These are phyloP conservation scores for Crossaster papposus DNA, from an alignment of 53 echinoderm and acorn worm species.

Conservation along the genomic window DNA sequence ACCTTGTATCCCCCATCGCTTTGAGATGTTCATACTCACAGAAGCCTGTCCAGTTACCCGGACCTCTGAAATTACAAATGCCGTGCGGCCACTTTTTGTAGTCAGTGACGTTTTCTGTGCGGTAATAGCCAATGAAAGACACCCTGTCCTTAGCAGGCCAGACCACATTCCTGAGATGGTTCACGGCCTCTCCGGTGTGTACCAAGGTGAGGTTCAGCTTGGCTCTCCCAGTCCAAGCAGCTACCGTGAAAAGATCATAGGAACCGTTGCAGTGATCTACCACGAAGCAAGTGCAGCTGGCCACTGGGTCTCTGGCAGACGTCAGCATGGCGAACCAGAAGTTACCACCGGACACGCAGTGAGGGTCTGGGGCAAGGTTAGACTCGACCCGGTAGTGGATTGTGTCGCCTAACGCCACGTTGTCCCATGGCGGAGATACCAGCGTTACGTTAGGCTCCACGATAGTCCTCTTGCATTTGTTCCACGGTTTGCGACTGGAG, in stretches of 20 bases:
- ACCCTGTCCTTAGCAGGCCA: slow-evolving; percentile 10
- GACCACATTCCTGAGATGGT: slow-evolving; percentile 19
- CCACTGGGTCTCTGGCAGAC: not conserved
- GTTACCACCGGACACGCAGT: slow-evolving; percentile 36
- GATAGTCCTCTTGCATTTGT: slow-evolving; percentile 19
- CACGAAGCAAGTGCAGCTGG: slow-evolving; percentile 28
- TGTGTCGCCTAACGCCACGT: slow-evolving; percentile 5
- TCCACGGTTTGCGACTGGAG: not conserved
- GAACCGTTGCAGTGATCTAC: slow-evolving; percentile 43
- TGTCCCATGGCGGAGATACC: slow-evolving; percentile 5
- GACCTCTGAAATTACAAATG: slow-evolving; percentile 5
- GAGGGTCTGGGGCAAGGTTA: not conserved
- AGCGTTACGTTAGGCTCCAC: slow-evolving; percentile 28
- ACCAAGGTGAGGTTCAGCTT: slow-evolving; percentile 31
- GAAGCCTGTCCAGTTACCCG: slow-evolving; percentile 11
- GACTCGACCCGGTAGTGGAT: slow-evolving; percentile 43
- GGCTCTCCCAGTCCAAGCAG: slow-evolving; percentile 36
- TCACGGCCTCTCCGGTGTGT: slow-evolving; percentile 32
- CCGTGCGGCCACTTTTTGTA: not conserved
- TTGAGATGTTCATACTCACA: slow-evolving; percentile 13
- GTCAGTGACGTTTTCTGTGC: not conserved
- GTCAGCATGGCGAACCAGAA: slow-evolving; percentile 28
- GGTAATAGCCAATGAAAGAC: slow-evolving; percentile 17
- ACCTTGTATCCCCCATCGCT: slow-evolving; percentile 24
- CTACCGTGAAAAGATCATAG: slow-evolving; percentile 22